Evolutionary conservation across 2,797 vertebrate species (phyloP).

Genomic region (Pristis pectinata): DNA sequence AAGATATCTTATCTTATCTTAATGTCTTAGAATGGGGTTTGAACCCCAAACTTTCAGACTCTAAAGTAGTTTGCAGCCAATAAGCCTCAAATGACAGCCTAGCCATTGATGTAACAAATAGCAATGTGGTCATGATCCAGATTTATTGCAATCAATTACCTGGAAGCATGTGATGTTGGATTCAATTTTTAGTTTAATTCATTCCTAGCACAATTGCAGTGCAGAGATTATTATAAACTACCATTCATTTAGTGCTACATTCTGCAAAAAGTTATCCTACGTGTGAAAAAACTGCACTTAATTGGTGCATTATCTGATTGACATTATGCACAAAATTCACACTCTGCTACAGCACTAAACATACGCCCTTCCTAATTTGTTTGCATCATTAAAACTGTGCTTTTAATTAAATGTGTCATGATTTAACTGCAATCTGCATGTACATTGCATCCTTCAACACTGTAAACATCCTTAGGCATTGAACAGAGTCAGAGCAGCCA

Average conservation of each 20-base stretch:
- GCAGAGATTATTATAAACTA: neutral
- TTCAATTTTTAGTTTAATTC: constrained; percentile 26
- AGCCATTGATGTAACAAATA: neutral
- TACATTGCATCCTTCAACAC: neutral
- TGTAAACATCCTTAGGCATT: neutral
- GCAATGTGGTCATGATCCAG: constrained; percentile 21
- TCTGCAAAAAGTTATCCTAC: neutral
- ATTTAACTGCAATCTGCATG: neutral
- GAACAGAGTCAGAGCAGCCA: neutral
- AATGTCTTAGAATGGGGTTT: neutral
- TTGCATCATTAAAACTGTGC: neutral
- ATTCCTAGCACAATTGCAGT: neutral
- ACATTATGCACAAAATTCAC: neutral
- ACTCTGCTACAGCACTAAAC: too few species aligned
- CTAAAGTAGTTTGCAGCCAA: neutral
- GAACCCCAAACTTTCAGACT: neutral
- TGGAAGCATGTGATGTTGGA: neutral
- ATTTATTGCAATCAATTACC: constrained; percentile 27
- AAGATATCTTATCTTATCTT: too few species aligned
- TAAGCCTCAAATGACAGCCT: neutral
- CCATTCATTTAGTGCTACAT: neutral
- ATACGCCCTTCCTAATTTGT: neutral
- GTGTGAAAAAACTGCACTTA: neutral
- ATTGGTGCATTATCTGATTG: neutral
- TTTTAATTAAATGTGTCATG: constrained; percentile 18